phyloP scores from a whole-genome alignment of 1,140 invertebrate species.

The Heliconius melpomene region DNA sequence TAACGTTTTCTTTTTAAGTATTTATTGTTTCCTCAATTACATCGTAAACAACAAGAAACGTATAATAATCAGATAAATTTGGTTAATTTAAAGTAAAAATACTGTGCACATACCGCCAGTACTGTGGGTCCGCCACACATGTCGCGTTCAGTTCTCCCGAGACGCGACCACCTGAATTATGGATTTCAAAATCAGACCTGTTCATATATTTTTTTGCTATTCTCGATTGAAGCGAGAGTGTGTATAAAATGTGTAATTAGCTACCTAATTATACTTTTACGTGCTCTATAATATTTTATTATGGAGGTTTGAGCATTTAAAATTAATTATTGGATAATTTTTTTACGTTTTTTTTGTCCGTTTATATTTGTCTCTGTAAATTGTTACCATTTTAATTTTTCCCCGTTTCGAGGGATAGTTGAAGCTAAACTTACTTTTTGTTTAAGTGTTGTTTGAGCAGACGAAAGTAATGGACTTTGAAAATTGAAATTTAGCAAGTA shows the following conservation, averaged over 20 bases:
- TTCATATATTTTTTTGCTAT: slow-evolving; percentile 20
- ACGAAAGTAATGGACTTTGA: too few species aligned
- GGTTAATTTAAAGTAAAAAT: neutral
- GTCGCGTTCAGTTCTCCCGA: slow-evolving; percentile 22
- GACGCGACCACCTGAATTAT: slow-evolving; percentile 26
- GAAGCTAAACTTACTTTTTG: too few species aligned
- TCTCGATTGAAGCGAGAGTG: neutral
- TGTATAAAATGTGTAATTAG: slow-evolving; percentile 30
- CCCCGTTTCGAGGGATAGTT: too few species aligned
- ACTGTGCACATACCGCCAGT: neutral
- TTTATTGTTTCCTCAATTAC: slow-evolving; percentile 5
- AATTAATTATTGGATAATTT: neutral
- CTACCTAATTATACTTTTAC: neutral
- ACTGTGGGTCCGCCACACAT: slow-evolving; percentile 5
- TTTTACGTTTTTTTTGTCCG: neutral
- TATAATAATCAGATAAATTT: neutral
- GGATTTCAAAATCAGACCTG: slow-evolving; percentile 18
- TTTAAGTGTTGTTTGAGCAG: too few species aligned
- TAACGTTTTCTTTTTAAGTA: neutral
- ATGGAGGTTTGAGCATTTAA: neutral
- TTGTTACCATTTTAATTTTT: too few species aligned
- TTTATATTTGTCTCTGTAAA: too few species aligned
- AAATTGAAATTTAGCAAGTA: too few species aligned
- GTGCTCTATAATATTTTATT: neutral
- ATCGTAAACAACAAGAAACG: neutral